Conservation (phyloP, 2,888 invertebrate species). For the Parnassius mnemosyne region DNA sequence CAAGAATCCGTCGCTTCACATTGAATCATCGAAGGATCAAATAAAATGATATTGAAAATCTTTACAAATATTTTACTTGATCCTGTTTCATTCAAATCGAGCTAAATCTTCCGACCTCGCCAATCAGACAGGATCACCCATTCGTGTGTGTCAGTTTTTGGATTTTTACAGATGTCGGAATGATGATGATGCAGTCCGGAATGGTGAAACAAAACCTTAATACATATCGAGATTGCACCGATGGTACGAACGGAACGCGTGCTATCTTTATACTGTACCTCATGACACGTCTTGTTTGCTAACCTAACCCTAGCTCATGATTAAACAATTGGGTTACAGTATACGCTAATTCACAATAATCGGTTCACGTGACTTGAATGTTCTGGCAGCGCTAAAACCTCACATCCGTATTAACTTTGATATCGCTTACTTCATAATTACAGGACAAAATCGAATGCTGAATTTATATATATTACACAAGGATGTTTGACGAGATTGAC, state of each 20-base stretch:
- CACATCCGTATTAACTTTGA: constrained; percentile 42
- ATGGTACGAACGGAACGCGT: constrained; percentile 86
- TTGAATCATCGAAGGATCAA: constrained; percentile 63
- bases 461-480: constrained; percentile 30
- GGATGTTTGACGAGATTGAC: constrained; percentile 31
- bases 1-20: constrained; percentile 58
- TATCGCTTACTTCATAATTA: constrained; percentile 43
- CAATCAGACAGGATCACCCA: constrained; percentile 56
- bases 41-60: constrained; percentile 30
- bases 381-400: constrained; percentile 55
- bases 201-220: constrained; percentile 95
- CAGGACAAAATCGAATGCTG: constrained; percentile 37
- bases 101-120: constrained; percentile 33
- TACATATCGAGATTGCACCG: constrained; percentile 86
- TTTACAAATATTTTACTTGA: constrained; percentile 23
- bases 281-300: constrained; percentile 72
- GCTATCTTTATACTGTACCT: constrained; percentile 69
- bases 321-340: constrained; percentile 64
- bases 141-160: constrained; percentile 79
- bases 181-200: constrained; percentile 98
- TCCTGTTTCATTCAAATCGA: constrained; percentile 26
- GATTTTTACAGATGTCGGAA: constrained; percentile 96
- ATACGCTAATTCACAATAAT: constrained; percentile 73
- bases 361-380: constrained; percentile 70
- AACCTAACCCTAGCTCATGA: constrained; percentile 75